These are phyloP conservation scores for Oscheius sp. DNA, from an alignment of 1,140 invertebrate genomes.

Conservation along the genomic window DNA sequence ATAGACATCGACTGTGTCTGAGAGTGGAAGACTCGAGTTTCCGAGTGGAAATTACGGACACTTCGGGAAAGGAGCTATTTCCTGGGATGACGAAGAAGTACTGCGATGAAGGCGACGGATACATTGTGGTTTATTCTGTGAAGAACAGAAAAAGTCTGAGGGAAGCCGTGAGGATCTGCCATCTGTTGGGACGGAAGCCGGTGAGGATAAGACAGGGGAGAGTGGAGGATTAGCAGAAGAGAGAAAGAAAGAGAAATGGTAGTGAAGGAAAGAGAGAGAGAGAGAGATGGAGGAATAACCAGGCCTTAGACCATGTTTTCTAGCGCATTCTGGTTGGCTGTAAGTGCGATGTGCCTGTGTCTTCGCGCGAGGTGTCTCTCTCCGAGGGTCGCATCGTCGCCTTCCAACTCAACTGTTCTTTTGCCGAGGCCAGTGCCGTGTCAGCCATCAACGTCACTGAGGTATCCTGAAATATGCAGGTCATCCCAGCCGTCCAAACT, in stretches of 20 bases:
- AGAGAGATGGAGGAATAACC: too few species aligned
- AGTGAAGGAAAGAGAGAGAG: too few species aligned
- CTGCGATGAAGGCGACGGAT: background rate
- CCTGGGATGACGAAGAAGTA: background rate
- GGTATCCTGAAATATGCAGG: too few species aligned
- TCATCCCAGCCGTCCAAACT: too few species aligned
- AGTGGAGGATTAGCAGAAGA: too few species aligned
- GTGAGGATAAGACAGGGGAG: background rate
- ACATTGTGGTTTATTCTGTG: background rate
- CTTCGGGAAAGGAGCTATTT: constrained; percentile 7
- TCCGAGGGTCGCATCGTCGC: background rate
- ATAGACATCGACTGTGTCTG: background rate
- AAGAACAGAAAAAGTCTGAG: background rate
- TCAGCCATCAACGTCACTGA: background rate
- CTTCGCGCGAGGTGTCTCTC: background rate
- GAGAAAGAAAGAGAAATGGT: too few species aligned
- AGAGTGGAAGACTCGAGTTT: background rate
- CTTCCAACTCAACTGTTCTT: constrained; percentile 8
- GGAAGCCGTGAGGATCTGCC: background rate
- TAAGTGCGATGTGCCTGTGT: background rate
- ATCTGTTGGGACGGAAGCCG: background rate
- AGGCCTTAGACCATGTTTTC: background rate
- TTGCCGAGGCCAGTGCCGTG: background rate
- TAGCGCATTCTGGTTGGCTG: background rate
- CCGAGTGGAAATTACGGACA: background rate